Percentiles rank a stretch among this genome's conserved stretches.
Evolutionary conservation across 2,797 vertebrate genomes (phyloP).

Genomic region (Micropoecilia bifurca): DNA sequence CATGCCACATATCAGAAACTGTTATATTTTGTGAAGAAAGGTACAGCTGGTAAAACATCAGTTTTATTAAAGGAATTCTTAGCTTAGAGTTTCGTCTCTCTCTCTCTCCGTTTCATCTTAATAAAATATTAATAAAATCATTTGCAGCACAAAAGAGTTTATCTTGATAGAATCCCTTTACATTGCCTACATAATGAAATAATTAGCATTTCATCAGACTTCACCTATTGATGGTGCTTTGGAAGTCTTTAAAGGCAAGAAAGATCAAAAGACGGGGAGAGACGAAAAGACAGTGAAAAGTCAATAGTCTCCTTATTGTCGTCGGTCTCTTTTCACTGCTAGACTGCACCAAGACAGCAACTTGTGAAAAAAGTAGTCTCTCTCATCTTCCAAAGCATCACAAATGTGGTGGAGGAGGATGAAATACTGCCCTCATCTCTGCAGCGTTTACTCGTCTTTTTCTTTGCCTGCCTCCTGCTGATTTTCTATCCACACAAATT

Average conservation of each 20-base stretch:
- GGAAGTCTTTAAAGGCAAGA: constrained; percentile 28
- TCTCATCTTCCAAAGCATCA: constrained; percentile 46
- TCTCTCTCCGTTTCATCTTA: constrained; percentile 35
- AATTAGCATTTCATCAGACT: constrained; percentile 74
- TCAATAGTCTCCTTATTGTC: constrained; percentile 42
- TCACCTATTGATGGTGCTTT: constrained; percentile 58
- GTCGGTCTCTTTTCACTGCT: constrained; percentile 46
- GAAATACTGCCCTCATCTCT: constrained; percentile 8
- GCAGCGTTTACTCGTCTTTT: constrained; percentile 36
- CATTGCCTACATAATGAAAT: constrained; percentile 71
- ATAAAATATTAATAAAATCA: constrained; percentile 51
- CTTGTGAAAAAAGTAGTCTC: constrained; percentile 49
- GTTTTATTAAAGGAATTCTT: constrained; percentile 33
- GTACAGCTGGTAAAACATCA: constrained; percentile 44
- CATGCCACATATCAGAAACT: constrained; percentile 3
- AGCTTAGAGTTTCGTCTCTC: constrained; percentile 20
- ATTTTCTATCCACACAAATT: not conserved
- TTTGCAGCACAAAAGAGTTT: constrained; percentile 29
- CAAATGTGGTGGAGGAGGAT: constrained; percentile 37
- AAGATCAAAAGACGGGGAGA: constrained; percentile 19
- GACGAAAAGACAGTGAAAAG: not conserved
- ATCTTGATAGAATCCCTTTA: constrained; percentile 57
- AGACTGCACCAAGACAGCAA: constrained; percentile 46
- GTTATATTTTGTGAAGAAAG: constrained; percentile 37
- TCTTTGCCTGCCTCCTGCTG: constrained; percentile 10